Percentiles rank a stretch among this genome's conserved stretches.
These are phyloP conservation scores for Cotesia vestalis DNA, from an alignment of 1,140 invertebrate genomes.

Conservation along the genomic window DNA sequence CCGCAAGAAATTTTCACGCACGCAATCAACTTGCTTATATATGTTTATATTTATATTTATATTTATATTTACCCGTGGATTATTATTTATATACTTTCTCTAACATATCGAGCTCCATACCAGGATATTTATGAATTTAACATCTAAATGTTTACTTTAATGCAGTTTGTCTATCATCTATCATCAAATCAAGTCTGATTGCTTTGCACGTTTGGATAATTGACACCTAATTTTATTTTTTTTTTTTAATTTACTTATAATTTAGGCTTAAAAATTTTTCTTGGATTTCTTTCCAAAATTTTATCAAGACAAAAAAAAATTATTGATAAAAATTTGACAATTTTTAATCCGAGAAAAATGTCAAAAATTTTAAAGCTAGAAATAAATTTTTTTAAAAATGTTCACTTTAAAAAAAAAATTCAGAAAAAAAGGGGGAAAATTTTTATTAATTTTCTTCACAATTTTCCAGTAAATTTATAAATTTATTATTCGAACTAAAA, in stretches of 20 bases:
- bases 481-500: too few species aligned
- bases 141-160: background rate
- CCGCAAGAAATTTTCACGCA: constrained; percentile 33
- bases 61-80: background rate
- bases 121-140: background rate
- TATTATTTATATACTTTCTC: constrained; percentile 13
- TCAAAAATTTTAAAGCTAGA: too few species aligned
- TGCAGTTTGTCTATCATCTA: background rate
- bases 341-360: too few species aligned
- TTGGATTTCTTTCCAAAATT: too few species aligned
- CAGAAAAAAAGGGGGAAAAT: too few species aligned
- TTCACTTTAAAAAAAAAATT: too few species aligned
- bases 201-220: constrained; percentile 24
- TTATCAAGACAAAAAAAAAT: too few species aligned
- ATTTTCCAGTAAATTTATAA: too few species aligned
- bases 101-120: background rate
- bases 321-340: too few species aligned
- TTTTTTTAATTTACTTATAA: constrained; percentile 11
- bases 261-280: background rate
- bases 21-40: constrained; percentile 10
- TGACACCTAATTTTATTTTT: background rate
- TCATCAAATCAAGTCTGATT: constrained; percentile 28
- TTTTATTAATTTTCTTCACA: too few species aligned
- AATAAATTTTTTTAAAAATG: too few species aligned
- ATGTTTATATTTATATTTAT: too few species aligned